These are phyloP conservation scores for Apotomis turbidana DNA, from an alignment of 2,888 invertebrate genomes.

Conservation along the genomic window DNA sequence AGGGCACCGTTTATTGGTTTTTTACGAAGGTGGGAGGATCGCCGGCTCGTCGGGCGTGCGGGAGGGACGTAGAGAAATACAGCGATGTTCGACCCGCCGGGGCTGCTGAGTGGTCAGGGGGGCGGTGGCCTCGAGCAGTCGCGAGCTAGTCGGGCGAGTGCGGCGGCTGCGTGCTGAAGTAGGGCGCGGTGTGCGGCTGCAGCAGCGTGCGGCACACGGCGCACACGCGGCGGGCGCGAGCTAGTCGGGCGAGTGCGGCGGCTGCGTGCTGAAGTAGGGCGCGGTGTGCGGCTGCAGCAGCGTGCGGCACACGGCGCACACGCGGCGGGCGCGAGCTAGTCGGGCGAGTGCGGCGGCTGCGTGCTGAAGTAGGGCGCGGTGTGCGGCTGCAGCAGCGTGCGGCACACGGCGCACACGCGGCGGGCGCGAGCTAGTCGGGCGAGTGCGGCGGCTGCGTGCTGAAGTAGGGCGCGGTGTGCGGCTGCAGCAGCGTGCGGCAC, in stretches of 20 bases:
- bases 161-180: conserved; percentile 94
- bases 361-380: conserved; percentile 97
- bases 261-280: conserved; percentile 95
- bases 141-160: conserved; percentile 60
- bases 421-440: conserved; percentile 75
- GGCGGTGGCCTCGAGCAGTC: too few relatives aligned
- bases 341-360: conserved; percentile 85
- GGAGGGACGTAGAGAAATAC: too few relatives aligned
- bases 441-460: conserved; percentile 90
- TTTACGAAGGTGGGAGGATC: too few relatives aligned
- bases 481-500: conserved; percentile 98
- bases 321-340: conserved; percentile 87
- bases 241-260: conserved; percentile 73
- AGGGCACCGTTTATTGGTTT: too few relatives aligned
- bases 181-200: conserved; percentile 94
- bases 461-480: conserved; percentile 95
- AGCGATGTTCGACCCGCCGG: too few relatives aligned
- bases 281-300: conserved; percentile 95
- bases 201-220: conserved; percentile 98
- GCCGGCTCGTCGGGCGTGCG: too few relatives aligned
- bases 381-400: conserved; percentile 96
- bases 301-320: conserved; percentile 99
- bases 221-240: conserved; percentile 94
- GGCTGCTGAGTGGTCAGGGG: too few relatives aligned
- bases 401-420: conserved; percentile 99